Evolutionary conservation across 1,140 invertebrate genomes (phyloP).

Genomic region (Globodera rostochiensis): DNA sequence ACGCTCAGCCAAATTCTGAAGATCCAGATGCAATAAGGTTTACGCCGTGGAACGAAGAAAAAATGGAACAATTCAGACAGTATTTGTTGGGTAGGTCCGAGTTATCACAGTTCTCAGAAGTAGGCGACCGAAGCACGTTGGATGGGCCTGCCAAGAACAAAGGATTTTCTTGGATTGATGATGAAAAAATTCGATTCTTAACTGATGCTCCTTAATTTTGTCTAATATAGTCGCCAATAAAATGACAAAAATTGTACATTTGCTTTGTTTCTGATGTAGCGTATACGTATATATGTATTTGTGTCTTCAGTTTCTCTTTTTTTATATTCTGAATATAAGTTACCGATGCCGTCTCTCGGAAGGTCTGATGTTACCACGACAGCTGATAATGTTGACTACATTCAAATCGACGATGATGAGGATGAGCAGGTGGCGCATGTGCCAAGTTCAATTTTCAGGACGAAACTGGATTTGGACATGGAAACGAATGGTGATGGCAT

Average conservation of each 20-base stretch:
- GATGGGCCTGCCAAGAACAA: not conserved
- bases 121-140: not conserved
- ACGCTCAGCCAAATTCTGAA: constrained; percentile 15
- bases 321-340: not conserved
- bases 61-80: constrained; percentile 31
- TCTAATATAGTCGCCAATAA: too few species aligned
- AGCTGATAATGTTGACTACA: not conserved
- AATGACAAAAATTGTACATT: not conserved
- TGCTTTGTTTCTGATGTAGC: not conserved
- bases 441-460: not conserved
- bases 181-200: constrained; percentile 4
- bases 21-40: constrained; percentile 35
- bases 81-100: constrained; percentile 24
- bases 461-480: not conserved
- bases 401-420: not conserved
- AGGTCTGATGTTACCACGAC: not conserved
- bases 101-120: not conserved
- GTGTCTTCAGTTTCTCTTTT: not conserved
- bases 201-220: not conserved
- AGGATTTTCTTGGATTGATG: constrained; percentile 4
- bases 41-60: constrained; percentile 25
- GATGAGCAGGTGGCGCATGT: not conserved
- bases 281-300: not conserved
- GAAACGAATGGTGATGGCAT: not conserved
- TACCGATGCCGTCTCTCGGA: not conserved